phyloP scores from a whole-genome alignment of 2,888 invertebrate genomes.

The Epicampocera succincta region DNA sequence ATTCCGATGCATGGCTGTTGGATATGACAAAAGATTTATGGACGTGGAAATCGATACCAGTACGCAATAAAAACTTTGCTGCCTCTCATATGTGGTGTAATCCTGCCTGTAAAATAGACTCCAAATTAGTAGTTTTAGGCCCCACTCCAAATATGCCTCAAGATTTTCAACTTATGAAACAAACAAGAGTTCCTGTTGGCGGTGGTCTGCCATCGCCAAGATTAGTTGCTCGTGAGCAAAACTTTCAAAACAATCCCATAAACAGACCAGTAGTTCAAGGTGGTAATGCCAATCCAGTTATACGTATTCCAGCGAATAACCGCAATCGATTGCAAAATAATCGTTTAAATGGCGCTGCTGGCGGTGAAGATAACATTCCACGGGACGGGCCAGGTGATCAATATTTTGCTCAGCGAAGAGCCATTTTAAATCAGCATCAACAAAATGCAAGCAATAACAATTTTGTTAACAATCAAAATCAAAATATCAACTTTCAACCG shows the following conservation, averaged over 20 bases:
- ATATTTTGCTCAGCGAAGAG: constrained; percentile 78
- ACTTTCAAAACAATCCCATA: constrained; percentile 66
- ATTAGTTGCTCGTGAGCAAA: constrained; percentile 66
- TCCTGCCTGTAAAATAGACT: constrained; percentile 90
- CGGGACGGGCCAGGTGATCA: constrained; percentile 76
- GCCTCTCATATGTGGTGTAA: constrained; percentile 96
- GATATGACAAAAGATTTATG: constrained; percentile 87
- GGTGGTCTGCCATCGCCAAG: constrained; percentile 72
- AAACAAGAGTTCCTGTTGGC: constrained; percentile 77
- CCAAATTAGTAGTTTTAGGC: constrained; percentile 88
- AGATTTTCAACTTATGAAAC: constrained; percentile 81
- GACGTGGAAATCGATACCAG: constrained; percentile 89
- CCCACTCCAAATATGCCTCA: constrained; percentile 80
- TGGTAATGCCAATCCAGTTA: constrained; percentile 43
- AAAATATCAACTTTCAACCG: constrained; percentile 75
- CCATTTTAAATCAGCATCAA: constrained; percentile 77
- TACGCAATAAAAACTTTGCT: constrained; percentile 89
- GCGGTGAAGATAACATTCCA: constrained; percentile 66
- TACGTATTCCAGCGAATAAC: constrained; percentile 61
- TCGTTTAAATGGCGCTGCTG: constrained; percentile 69
- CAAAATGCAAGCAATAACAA: constrained; percentile 76
- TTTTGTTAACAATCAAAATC: constrained; percentile 76
- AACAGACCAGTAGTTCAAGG: constrained; percentile 66
- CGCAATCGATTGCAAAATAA: constrained; percentile 66
- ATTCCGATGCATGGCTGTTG: constrained; percentile 95